Evolutionary conservation across 2,113 vertebrate genomes (phyloP).

Genomic region (Gopherus flavomarginatus): DNA sequence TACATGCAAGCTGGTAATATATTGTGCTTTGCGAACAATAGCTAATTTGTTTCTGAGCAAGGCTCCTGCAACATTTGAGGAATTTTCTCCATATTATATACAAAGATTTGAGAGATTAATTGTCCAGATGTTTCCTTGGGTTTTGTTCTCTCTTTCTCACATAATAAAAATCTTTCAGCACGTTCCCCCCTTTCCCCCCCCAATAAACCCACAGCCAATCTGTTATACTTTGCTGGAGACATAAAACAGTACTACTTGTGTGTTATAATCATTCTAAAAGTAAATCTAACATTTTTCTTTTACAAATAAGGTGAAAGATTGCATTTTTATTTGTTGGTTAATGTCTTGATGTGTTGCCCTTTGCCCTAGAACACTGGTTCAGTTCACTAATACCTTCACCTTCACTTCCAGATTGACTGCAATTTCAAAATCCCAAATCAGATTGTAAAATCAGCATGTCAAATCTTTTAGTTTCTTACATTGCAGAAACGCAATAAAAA

Average conservation of each 20-base stretch:
- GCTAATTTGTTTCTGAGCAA: constrained; percentile 50
- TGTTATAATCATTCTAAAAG: constrained; percentile 49
- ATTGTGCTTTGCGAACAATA: constrained; percentile 53
- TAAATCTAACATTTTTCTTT: constrained; percentile 63
- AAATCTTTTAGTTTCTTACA: constrained; percentile 24
- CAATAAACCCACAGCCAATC: constrained; percentile 74
- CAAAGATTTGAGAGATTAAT: constrained; percentile 82
- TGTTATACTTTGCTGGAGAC: constrained; percentile 82
- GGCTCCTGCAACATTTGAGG: constrained; percentile 50
- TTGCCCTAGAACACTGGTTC: constrained; percentile 32
- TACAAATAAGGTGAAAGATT: constrained; percentile 66
- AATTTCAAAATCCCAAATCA: constrained; percentile 10
- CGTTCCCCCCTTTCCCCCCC: constrained; percentile 2
- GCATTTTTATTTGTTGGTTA: constrained; percentile 61
- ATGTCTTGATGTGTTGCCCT: constrained; percentile 49
- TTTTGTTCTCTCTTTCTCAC: constrained; percentile 88
- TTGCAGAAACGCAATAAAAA: constrained; percentile 6
- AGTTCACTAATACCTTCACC: constrained; percentile 57
- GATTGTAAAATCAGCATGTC: background rate
- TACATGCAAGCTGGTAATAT: constrained; percentile 53
- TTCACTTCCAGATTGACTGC: constrained; percentile 8
- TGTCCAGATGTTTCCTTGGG: constrained; percentile 89
- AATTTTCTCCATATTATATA: constrained; percentile 60
- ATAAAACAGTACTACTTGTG: constrained; percentile 63
- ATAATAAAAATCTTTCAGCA: constrained; percentile 87